phyloP scores from a whole-genome alignment of 1,140 invertebrate species.

The Microplitis mediator region DNA sequence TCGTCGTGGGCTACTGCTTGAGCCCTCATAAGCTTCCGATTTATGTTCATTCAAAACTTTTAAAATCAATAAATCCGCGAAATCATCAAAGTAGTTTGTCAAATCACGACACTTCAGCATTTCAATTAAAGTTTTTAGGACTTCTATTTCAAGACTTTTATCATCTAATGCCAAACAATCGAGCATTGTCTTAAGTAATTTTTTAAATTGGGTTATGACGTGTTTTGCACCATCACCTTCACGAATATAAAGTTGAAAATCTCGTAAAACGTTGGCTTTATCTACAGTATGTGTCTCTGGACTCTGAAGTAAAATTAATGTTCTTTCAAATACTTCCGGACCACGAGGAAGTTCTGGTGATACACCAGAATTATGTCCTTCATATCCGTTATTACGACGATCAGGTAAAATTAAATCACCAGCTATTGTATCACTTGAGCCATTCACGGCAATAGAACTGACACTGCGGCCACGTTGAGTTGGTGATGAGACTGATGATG shows the following conservation, averaged over 20 bases:
- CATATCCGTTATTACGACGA: conserved; percentile 60
- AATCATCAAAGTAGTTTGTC: conserved; percentile 78
- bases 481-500: conserved; percentile 60
- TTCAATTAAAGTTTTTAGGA: conserved; percentile 79
- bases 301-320: conserved; percentile 50
- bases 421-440: conserved; percentile 57
- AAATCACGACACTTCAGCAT: conserved; percentile 79
- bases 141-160: conserved; percentile 73
- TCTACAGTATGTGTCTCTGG: conserved; percentile 42
- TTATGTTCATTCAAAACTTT: conserved; percentile 86
- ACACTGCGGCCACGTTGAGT: conserved; percentile 57
- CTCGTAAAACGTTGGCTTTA: conserved; percentile 51
- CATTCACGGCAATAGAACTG: conserved; percentile 54
- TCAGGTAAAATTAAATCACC: conserved; percentile 55
- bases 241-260: conserved; percentile 56
- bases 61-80: conserved; percentile 86
- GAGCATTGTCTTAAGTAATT: conserved; percentile 74
- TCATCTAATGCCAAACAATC: conserved; percentile 74
- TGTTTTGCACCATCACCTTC: conserved; percentile 47
- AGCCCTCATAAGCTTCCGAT: conserved; percentile 45
- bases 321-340: conserved; percentile 56
- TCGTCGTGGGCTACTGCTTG: conserved; percentile 41
- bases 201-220: conserved; percentile 58
- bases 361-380: conserved; percentile 51
- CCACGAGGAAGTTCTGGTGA: conserved; percentile 51